Evolutionary conservation across 2,888 invertebrate species (phyloP), one percentile per base, ranked within the genome.

Genomic region (Troilus luridus): DNA sequence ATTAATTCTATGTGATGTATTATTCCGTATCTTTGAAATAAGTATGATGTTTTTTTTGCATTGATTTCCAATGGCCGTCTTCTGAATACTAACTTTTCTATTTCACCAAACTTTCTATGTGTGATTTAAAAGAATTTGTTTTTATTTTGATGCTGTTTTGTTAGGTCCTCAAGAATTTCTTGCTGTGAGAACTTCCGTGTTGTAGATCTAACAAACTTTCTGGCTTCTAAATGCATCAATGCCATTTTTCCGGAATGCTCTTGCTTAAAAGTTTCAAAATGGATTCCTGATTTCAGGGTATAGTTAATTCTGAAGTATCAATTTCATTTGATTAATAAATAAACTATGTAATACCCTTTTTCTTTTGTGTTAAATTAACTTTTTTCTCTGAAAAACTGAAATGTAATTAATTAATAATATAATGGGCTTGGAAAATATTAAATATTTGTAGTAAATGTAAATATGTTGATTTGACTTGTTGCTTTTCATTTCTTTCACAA

Each of bases 71-170:
- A 10, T 64, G n/a, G 64, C 9, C 62, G 62, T 21, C 64, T 41
- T 19, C 19, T 54, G 19, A 54, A 77, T 54, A 64, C 10, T 81
- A 54, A 24, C 54, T 54, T 54, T 8, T 81, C 21, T 81, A 9
- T 81, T 81, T 54, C 17, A 81, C 24, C 54, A 54, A 81, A 81
- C 54, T 54, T 24, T 54, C 19, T 81, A 41, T 10, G 1, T 41
- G 21, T 41, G 54, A 12, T 81, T 54, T 81, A 27, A 77, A 77
- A 64, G 64, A 14, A 41, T 77, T 41, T 7, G 27, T 77, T 77
- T 77, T 77, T 77, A 77, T 77, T 77, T 41, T 77, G 41, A 77
- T 77, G 77, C 77, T 77, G 77, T 77, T 77, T 77, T 77, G 77
- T 77, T 77, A 77, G 77, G 77, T 77, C 77, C 41, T 41, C 41